phyloP scores from a whole-genome alignment of 2,797 vertebrate genomes.

The Podarcis lilfordi region DNA sequence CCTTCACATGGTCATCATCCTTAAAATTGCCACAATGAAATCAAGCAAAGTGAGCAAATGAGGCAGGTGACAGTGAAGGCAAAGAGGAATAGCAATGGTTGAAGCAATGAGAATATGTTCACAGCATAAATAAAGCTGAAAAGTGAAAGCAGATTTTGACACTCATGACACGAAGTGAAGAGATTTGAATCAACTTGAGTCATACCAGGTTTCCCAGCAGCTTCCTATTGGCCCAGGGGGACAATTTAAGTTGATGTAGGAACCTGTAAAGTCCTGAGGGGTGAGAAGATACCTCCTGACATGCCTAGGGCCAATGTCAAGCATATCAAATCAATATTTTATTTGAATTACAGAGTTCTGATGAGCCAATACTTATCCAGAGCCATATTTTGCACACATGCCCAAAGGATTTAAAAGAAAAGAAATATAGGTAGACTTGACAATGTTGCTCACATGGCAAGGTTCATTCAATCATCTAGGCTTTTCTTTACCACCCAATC shows the following conservation, averaged over 20 bases:
- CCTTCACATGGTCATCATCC: too few relatives aligned
- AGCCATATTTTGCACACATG: background rate
- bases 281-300: background rate
- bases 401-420: background rate
- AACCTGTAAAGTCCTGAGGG: background rate
- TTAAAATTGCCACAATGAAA: background rate
- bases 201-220: background rate
- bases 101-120: background rate
- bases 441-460: background rate
- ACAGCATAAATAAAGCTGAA: background rate
- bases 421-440: background rate
- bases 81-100: background rate
- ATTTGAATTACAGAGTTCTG: background rate
- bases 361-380: background rate
- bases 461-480: background rate
- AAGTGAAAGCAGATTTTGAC: background rate
- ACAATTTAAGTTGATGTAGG: background rate
- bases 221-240: too few relatives aligned
- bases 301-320: background rate
- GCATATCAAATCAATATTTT: background rate
- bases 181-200: background rate
- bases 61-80: background rate
- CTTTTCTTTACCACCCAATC: too few relatives aligned
- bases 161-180: background rate
- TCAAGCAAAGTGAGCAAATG: background rate